Percentiles rank a stretch among this genome's conserved stretches.
Evolutionary conservation across 1,140 invertebrate species (phyloP).

Genomic region (Sesamia nonagrioides): DNA sequence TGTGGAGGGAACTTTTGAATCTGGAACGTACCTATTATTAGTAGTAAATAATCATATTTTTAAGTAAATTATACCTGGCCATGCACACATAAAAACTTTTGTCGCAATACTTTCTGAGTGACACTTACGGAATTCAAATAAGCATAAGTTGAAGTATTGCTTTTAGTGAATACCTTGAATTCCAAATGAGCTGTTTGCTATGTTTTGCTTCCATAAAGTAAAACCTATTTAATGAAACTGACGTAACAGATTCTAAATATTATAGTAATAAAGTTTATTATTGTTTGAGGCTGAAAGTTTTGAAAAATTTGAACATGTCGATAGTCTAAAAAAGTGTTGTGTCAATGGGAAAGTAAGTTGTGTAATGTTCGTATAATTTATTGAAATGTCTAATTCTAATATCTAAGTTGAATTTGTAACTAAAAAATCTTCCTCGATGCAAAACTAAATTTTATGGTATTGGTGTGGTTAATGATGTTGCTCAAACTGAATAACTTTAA

Average conservation of each 20-base stretch:
- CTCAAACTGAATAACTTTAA: slow-evolving; percentile 81
- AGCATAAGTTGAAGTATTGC: slow-evolving; percentile 12
- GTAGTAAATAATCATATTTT: no score
- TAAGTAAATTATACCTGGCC: no score
- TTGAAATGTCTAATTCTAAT: slow-evolving; percentile 48
- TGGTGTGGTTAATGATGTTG: slow-evolving; percentile 79
- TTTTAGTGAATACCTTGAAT: not conserved
- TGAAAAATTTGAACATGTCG: not conserved
- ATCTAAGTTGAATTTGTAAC: slow-evolving; percentile 46
- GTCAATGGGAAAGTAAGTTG: slow-evolving; percentile 37
- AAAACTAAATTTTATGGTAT: slow-evolving; percentile 63
- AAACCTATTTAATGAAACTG: slow-evolving; percentile 26
- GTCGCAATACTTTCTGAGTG: no score
- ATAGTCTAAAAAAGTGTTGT: slow-evolving; percentile 43
- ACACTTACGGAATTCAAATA: not conserved
- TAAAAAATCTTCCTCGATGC: slow-evolving; percentile 56
- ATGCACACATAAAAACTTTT: no score
- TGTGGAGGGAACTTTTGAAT: no score
- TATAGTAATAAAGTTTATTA: slow-evolving; percentile 30
- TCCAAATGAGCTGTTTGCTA: slow-evolving; percentile 61
- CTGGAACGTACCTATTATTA: no score
- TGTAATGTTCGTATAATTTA: slow-evolving; percentile 46
- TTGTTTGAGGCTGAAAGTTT: slow-evolving; percentile 43
- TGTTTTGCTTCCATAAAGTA: slow-evolving; percentile 51
- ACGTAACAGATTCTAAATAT: slow-evolving; percentile 41